A percentile compares a stretch with the other conserved stretches of the same genome.
Conservation (phyloP, 2,113 vertebrate species). For the Camelus dromedarius region DNA sequence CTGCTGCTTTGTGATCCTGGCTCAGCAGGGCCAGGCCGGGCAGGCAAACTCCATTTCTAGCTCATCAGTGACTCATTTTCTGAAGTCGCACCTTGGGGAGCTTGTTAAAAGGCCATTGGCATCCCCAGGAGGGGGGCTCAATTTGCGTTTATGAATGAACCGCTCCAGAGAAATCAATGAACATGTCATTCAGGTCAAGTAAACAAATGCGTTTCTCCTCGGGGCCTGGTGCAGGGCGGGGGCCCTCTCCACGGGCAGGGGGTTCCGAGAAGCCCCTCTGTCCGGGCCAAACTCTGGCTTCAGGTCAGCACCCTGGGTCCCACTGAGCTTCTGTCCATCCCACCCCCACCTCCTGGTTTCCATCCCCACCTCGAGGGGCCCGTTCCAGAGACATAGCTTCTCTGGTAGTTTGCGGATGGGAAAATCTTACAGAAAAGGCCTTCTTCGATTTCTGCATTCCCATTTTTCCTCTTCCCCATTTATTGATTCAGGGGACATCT, state of each 20-base stretch:
- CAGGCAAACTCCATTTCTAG: conserved; percentile 71
- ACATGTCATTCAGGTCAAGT: conserved; percentile 78
- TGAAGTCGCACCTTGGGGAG: conserved; percentile 70
- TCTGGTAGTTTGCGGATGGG: not conserved
- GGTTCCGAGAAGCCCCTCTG: conserved; percentile 49
- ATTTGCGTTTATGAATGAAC: conserved; percentile 82
- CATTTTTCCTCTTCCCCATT: not conserved
- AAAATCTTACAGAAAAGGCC: not conserved
- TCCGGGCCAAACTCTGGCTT: not conserved
- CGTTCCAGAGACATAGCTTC: not conserved
- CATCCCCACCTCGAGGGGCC: too few species aligned
- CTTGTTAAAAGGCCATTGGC: conserved; percentile 79
- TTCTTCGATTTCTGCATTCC: not conserved
- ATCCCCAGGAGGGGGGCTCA: conserved; percentile 72
- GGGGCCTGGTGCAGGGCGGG: not conserved
- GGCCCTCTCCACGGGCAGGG: not conserved
- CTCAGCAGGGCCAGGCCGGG: not conserved
- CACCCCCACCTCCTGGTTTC: not conserved
- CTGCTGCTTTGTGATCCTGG: not conserved
- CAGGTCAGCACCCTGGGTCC: not conserved
- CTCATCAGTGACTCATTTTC: conserved; percentile 74
- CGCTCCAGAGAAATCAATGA: conserved; percentile 79
- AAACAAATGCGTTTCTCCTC: conserved; percentile 77
- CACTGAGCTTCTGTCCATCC: not conserved
- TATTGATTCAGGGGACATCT: not conserved